A percentile compares a stretch with the other conserved stretches of the same genome.
phyloP scores from a whole-genome alignment of 1,140 invertebrate species.

The Limonius californicus region DNA sequence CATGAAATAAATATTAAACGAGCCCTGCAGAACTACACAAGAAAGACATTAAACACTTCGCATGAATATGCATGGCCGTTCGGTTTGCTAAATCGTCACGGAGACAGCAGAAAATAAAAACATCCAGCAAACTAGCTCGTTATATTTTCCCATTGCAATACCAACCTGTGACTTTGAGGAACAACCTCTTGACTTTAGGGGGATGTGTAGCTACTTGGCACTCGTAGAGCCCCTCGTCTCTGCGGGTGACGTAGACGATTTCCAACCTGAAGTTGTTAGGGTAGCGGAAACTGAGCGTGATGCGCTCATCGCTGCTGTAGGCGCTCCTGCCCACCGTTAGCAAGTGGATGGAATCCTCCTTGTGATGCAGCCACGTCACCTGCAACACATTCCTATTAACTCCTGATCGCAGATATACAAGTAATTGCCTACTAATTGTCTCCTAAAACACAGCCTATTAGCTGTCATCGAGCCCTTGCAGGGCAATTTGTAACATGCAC shows the following conservation, averaged over 20 bases:
- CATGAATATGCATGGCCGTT: slow-evolving; percentile 3
- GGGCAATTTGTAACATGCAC: slow-evolving; percentile 14
- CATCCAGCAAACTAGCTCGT: too few relatives aligned
- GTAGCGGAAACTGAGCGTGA: slow-evolving; percentile 72
- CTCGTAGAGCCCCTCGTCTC: slow-evolving; percentile 76
- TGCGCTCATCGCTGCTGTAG: slow-evolving; percentile 71
- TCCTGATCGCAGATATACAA: too few relatives aligned
- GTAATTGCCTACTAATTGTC: too few relatives aligned
- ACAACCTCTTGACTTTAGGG: slow-evolving; percentile 62
- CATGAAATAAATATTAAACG: slow-evolving; percentile 9
- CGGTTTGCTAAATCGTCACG: neutral
- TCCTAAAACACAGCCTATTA: too few relatives aligned
- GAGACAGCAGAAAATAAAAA: too few relatives aligned
- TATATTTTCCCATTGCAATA: neutral
- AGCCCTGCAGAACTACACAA: neutral
- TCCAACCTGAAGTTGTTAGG: slow-evolving; percentile 80
- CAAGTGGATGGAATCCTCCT: slow-evolving; percentile 66
- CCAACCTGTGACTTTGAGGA: slow-evolving; percentile 57
- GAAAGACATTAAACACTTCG: slow-evolving; percentile 1
- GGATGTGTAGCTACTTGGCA: slow-evolving; percentile 84
- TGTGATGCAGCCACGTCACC: slow-evolving; percentile 76
- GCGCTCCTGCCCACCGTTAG: slow-evolving; percentile 70
- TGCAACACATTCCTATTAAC: slow-evolving; percentile 38
- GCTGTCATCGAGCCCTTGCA: neutral
- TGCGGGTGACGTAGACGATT: slow-evolving; percentile 68